Percentiles rank a stretch among this genome's conserved stretches.
phyloP scores from a whole-genome alignment of 1,140 invertebrate genomes.

The Euura saliciscinereae region DNA sequence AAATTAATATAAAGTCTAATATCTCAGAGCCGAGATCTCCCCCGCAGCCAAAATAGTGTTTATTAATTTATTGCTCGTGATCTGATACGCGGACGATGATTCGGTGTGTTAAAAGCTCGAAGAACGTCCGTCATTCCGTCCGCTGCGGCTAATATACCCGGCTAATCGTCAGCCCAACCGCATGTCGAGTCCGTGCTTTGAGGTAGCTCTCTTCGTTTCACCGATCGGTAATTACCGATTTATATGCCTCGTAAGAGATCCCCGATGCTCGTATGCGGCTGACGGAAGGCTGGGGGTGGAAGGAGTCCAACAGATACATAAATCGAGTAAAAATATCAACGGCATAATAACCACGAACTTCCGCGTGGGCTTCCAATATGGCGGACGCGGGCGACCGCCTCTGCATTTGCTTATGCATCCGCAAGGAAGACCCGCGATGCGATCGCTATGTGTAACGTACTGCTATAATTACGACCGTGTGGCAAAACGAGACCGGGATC shows the following conservation, averaged over 20 bases:
- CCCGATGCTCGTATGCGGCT: not conserved
- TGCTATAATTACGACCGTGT: too few relatives aligned
- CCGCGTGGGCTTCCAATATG: conserved; percentile 28
- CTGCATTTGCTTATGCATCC: not conserved
- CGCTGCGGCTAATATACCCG: not conserved
- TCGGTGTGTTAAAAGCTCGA: not conserved
- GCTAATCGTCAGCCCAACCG: not conserved
- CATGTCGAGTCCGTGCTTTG: not conserved
- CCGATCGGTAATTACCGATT: conserved; percentile 3
- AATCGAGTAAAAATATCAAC: too few relatives aligned
- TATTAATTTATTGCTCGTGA: conserved; percentile 48
- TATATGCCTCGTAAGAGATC: not conserved
- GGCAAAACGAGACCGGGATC: too few relatives aligned
- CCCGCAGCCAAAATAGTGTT: conserved; percentile 38
- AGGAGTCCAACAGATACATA: not conserved
- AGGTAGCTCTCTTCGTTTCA: not conserved
- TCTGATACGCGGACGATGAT: conserved; percentile 32
- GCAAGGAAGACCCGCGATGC: not conserved
- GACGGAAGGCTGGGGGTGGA: not conserved
- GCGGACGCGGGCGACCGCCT: conserved; percentile 18
- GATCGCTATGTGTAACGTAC: not conserved
- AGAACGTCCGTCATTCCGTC: not conserved
- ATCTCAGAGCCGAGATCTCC: conserved; percentile 39
- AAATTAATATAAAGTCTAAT: conserved; percentile 55
- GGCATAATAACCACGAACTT: not conserved